phyloP scores from a whole-genome alignment of 2,888 invertebrate species.

The Cartodere bifasciata region DNA sequence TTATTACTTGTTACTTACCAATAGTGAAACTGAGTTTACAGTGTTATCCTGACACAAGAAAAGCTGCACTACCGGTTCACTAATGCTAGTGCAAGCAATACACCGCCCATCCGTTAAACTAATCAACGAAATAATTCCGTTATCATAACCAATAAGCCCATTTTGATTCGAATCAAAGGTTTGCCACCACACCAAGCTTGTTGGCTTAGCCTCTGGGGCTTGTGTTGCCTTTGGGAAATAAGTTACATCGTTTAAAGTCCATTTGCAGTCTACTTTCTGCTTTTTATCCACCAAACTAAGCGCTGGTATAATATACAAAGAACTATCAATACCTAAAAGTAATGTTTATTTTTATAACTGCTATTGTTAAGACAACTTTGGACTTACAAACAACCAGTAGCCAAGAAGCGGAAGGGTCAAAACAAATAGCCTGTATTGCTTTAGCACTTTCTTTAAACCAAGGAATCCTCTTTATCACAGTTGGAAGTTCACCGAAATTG shows the following conservation, averaged over 20 bases:
- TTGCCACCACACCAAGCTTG: slow-evolving; percentile 64
- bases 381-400: slow-evolving; percentile 49
- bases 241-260: slow-evolving; percentile 46
- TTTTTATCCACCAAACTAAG: slow-evolving; percentile 42
- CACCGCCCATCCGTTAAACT: slow-evolving; percentile 57
- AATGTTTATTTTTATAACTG: neutral
- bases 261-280: slow-evolving; percentile 42
- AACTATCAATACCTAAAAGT: slow-evolving; percentile 41
- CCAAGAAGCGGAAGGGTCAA: slow-evolving; percentile 75
- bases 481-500: slow-evolving; percentile 31
- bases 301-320: slow-evolving; percentile 49
- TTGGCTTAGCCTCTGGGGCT: slow-evolving; percentile 37
- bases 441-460: slow-evolving; percentile 32
- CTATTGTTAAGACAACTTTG: too few species aligned
- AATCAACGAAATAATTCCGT: slow-evolving; percentile 45
- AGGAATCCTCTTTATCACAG: slow-evolving; percentile 31
- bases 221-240: slow-evolving; percentile 33
- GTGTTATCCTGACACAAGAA: slow-evolving; percentile 62
- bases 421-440: slow-evolving; percentile 58
- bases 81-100: slow-evolving; percentile 52
- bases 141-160: slow-evolving; percentile 57
- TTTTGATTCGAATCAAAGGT: slow-evolving; percentile 59
- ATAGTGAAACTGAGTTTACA: slow-evolving; percentile 42
- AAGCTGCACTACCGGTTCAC: slow-evolving; percentile 48
- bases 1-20: slow-evolving; percentile 44